A percentile compares a stretch with the other conserved stretches of the same genome.
These are phyloP conservation scores for Thalassoma bifasciatum DNA, from an alignment of 2,113 vertebrate species.

Conservation along the genomic window DNA sequence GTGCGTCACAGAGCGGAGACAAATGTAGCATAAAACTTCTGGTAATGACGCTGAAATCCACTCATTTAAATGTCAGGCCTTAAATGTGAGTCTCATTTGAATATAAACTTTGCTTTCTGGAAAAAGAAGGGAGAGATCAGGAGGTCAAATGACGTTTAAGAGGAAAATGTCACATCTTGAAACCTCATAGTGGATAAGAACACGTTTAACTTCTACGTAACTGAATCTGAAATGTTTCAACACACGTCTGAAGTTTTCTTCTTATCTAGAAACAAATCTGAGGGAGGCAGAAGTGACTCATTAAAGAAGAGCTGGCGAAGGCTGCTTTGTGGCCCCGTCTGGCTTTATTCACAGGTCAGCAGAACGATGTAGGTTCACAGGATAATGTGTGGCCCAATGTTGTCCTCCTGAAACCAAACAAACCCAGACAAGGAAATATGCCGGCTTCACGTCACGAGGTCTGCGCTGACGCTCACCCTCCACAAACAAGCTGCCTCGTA, in stretches of 20 bases:
- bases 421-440: slow-evolving; percentile 38
- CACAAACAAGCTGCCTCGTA: slow-evolving; percentile 43
- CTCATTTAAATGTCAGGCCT: slow-evolving; percentile 65
- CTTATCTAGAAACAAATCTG: background rate
- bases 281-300: slow-evolving; percentile 15
- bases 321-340: slow-evolving; percentile 9
- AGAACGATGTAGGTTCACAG: slow-evolving; percentile 26
- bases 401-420: slow-evolving; percentile 38
- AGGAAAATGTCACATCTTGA: slow-evolving; percentile 55
- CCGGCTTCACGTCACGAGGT: slow-evolving; percentile 49
- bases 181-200: slow-evolving; percentile 3
- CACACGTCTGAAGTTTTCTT: background rate
- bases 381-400: slow-evolving; percentile 37
- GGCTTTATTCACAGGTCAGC: slow-evolving; percentile 25
- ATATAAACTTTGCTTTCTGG: slow-evolving; percentile 24
- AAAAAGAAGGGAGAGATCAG: background rate
- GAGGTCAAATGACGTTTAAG: slow-evolving; percentile 34
- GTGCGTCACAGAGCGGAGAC: slow-evolving; percentile 71
- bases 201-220: background rate
- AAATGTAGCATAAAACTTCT: slow-evolving; percentile 51
- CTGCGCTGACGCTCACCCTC: slow-evolving; percentile 32
- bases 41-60: slow-evolving; percentile 47
- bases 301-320: background rate
- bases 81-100: slow-evolving; percentile 44
- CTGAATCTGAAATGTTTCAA: slow-evolving; percentile 25